Evolutionary conservation across 2,888 invertebrate species (phyloP).

Genomic region (Bugula neritina): DNA sequence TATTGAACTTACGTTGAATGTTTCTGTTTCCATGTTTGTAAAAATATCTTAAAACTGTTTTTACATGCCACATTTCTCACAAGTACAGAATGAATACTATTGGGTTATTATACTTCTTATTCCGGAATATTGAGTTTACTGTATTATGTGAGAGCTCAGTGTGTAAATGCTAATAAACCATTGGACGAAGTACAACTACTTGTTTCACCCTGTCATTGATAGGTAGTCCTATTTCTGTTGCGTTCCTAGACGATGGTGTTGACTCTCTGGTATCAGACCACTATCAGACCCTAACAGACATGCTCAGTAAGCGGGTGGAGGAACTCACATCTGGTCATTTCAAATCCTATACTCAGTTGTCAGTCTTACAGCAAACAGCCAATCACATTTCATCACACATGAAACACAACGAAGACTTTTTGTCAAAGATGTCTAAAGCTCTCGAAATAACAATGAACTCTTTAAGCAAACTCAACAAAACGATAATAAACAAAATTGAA

Average conservation of each 20-base stretch:
- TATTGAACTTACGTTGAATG: too few species aligned
- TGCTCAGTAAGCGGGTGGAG: not conserved
- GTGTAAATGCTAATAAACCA: too few species aligned
- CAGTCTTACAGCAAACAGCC: not conserved
- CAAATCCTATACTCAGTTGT: not conserved
- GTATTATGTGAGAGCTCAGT: too few species aligned
- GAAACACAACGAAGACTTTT: conserved; percentile 8
- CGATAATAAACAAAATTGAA: conserved; percentile 34
- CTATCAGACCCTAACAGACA: not conserved
- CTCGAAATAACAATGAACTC: conserved; percentile 34
- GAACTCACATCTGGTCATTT: not conserved
- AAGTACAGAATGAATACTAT: too few species aligned
- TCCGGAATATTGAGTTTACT: too few species aligned
- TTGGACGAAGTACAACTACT: too few species aligned
- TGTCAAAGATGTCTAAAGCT: conserved; percentile 1
- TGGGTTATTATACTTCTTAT: too few species aligned
- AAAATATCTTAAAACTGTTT: too few species aligned
- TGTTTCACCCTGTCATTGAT: not conserved
- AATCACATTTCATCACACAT: conserved; percentile 8
- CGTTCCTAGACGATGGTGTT: conserved; percentile 14
- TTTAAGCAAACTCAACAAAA: conserved; percentile 33
- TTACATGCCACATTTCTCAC: too few species aligned
- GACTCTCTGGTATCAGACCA: conserved; percentile 1
- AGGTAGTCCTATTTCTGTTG: not conserved
- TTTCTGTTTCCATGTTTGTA: too few species aligned